Base-by-base conservation (phyloP, 2,797 vertebrate species). In the Phaenicophaeus curvirostris region DNA sequence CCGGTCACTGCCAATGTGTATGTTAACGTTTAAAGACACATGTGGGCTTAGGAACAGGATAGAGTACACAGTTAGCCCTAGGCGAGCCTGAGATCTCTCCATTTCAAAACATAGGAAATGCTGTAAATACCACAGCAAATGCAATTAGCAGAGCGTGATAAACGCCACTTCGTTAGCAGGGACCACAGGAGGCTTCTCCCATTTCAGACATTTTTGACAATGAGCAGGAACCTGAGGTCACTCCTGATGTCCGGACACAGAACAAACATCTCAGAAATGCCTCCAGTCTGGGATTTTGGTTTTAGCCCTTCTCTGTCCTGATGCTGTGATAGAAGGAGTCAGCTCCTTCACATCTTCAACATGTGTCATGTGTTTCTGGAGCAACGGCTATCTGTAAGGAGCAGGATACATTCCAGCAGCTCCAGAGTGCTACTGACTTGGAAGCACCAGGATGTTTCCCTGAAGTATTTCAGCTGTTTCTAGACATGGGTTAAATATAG, bases 41-140 rank as follows among this genome's bases (percentile, higher is more conserved):
- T 25, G 11, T 67, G 73, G 42, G 42, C 21, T 90, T 44, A 51
- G 78, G 33, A 93, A 76, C 58, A 92, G 65, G 63, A 67, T 86
- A 73, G 63, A 93, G 73, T 51, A 79, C 85, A 76, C 71, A 61
- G 1, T 75, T 44, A 86, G 82, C 81, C 54, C n/a, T 18, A 33
- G 74, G 87, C 79, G 89, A 94, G 44, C 48, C 76, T 73, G 54
- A 86, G 91, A 42, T 55, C 59, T 90, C 79, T 88, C 86, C 20
- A 41, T 94, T 87, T 90, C 87, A 81, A 91, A 95, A 74, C 90
- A 84, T 35, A 95, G 91, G 91, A 93, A 94, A 91, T 94, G 75
- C 77, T 94, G 75, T 89, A 94, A 95, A 94, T 96, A 81, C 91
- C 90, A 62, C 2, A 50, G 84, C 58, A 91, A 94, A 96, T 76